A percentile compares a stretch with the other conserved stretches of the same genome.
Conservation (phyloP, 2,113 vertebrate genomes). For the Silurus meridionalis region DNA sequence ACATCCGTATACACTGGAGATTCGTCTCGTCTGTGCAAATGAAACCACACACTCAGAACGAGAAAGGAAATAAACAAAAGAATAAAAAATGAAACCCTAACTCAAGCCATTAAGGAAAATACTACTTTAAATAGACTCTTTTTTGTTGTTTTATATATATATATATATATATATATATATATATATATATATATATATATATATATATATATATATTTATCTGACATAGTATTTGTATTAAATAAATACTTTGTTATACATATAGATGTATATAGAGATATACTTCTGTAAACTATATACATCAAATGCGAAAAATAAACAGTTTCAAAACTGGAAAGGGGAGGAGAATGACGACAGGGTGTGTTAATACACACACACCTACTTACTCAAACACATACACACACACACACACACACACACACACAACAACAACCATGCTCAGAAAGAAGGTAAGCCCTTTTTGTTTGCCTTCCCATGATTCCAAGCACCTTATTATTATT, state of each 20-base stretch:
- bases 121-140: slow-evolving; percentile 72
- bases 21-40: slow-evolving; percentile 63
- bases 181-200: neutral
- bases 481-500: slow-evolving; percentile 14
- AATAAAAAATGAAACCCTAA: slow-evolving; percentile 55
- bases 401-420: neutral
- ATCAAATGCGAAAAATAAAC: slow-evolving; percentile 71
- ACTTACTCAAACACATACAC: neutral
- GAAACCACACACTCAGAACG: slow-evolving; percentile 65
- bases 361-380: neutral
- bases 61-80: slow-evolving; percentile 51
- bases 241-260: slow-evolving; percentile 77
- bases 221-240: slow-evolving; percentile 64
- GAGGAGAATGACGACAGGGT: neutral
- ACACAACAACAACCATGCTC: neutral
- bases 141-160: neutral
- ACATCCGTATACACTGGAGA: slow-evolving; percentile 57
- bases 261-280: slow-evolving; percentile 46
- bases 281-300: slow-evolving; percentile 74
- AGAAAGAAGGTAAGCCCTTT: slow-evolving; percentile 14
- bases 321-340: slow-evolving; percentile 36
- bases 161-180: slow-evolving; percentile 52
- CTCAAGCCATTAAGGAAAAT: slow-evolving; percentile 63
- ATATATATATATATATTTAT: slow-evolving; percentile 53
- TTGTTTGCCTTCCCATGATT: slow-evolving; percentile 23